Conservation (phyloP, 1,140 invertebrate species). For the Wiebesia pumilae region DNA sequence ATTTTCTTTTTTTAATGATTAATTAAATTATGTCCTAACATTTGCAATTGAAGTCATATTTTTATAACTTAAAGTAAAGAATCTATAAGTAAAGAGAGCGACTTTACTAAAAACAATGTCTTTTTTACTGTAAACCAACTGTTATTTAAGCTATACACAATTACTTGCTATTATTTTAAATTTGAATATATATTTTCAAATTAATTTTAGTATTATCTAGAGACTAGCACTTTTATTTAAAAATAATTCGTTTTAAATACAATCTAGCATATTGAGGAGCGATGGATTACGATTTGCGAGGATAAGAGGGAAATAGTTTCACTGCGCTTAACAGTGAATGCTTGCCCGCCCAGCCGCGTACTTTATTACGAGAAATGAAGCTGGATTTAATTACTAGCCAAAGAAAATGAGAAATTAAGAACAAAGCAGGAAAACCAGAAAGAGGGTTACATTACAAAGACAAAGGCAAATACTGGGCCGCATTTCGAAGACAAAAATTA, state of each 20-base stretch:
- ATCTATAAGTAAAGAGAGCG: no score
- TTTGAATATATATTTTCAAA: background rate
- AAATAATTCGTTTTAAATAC: slow-evolving; percentile 10
- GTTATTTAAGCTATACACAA: background rate
- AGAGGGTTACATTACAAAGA: background rate
- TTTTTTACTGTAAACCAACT: no score
- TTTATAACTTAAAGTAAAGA: no score
- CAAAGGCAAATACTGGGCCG: slow-evolving; percentile 5
- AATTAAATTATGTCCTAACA: no score
- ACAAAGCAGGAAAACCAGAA: background rate
- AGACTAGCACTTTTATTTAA: background rate
- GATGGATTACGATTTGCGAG: background rate
- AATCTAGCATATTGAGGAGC: slow-evolving; percentile 3
- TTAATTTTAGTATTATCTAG: background rate
- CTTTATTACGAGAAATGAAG: slow-evolving; percentile 44
- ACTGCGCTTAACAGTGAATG: slow-evolving; percentile 42
- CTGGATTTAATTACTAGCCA: slow-evolving; percentile 54
- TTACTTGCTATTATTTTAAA: background rate
- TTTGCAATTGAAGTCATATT: no score
- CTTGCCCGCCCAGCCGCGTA: background rate
- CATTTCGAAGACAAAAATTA: slow-evolving; percentile 7
- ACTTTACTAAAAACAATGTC: no score
- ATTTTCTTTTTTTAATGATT: no score
- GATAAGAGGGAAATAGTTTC: slow-evolving; percentile 52
- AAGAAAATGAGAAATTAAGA: background rate